Evolutionary conservation across 2,888 invertebrate species (phyloP), one percentile per base, ranked within the genome.

Genomic region (Drosophila picticornis): DNA sequence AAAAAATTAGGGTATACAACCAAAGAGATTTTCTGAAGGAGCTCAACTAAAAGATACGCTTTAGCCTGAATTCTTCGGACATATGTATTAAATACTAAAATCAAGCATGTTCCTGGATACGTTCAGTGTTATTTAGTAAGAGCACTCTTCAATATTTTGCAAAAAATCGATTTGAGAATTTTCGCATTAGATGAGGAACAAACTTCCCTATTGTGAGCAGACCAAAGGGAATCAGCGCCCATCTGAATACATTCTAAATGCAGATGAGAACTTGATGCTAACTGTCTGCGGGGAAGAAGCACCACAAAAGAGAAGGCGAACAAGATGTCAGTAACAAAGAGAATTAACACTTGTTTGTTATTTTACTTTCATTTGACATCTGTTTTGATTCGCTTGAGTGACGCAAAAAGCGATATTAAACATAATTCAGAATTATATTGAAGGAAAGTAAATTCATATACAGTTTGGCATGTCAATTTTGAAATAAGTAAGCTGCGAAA

Each of bases 291-390:
- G 25, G 4, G 7, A 59, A 36, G 57, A 51, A 43, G 6, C 22
- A 13, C 10, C 31, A 63, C 46, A 31, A 27, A 48, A 29, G 58
- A 57, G 27, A 51, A 27, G 32, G 29, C 27, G 53, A 1, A n/a
- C 38, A 55, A 60, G 16, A 52, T 16, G 31, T n/a, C 11, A 59
- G 31, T 43, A 61, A 25, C 11, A 59, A 60, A 31, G 29, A 13
- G 22, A 25, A 38, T 53, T 36, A 64, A 53, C n/a, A 22, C 36
- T 34, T 58, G 16, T 56, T 19, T 55, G 29, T 51, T 90, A 98
- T 50, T 61, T 76, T 50, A 73, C 73, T 73, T 77, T 77, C 65
- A 32, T 77, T 57, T 43, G 52, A 1, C 34, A 25, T 50, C 56
- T 58, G 51, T 36, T 62, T 65, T 61, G 50, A 27, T 38, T 27